These are phyloP conservation scores for Boulengeromyrus knoepffleri DNA, from an alignment of 2,113 vertebrate genomes.

Conservation along the genomic window DNA sequence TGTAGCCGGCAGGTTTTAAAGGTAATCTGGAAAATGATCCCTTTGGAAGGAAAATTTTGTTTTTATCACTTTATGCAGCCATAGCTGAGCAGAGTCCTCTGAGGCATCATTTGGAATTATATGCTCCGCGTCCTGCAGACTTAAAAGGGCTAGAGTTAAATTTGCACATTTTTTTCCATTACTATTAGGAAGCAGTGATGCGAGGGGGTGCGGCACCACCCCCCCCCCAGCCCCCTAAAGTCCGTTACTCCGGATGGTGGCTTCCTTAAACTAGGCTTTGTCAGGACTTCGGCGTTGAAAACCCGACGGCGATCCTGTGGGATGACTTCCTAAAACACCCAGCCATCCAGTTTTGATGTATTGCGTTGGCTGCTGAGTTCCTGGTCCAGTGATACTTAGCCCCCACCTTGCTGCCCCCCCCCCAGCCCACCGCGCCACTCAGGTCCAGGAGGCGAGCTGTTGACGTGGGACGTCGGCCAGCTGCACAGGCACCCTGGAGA, in stretches of 20 bases:
- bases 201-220: neutral
- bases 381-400: neutral
- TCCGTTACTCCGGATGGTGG: neutral
- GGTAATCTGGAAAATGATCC: slow-evolving; percentile 23
- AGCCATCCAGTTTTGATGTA: neutral
- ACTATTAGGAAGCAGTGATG: neutral
- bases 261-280: neutral
- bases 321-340: neutral
- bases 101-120: slow-evolving; percentile 5
- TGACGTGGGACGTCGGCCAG: slow-evolving; percentile 9
- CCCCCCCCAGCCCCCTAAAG: neutral
- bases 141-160: neutral
- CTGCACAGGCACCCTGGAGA: neutral
- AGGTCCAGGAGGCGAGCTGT: neutral
- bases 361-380: neutral
- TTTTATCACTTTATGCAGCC: slow-evolving; percentile 9
- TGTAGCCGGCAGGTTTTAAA: slow-evolving; percentile 9
- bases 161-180: neutral
- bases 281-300: neutral
- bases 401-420: neutral
- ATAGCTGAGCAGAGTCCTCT: neutral
- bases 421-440: neutral
- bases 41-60: slow-evolving; percentile 2
- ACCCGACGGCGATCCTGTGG: neutral
- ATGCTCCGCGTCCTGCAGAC: slow-evolving; percentile 5